These are phyloP conservation scores for Tragelaphus scriptus DNA, from an alignment of 2,113 vertebrate genomes.

Conservation along the genomic window DNA sequence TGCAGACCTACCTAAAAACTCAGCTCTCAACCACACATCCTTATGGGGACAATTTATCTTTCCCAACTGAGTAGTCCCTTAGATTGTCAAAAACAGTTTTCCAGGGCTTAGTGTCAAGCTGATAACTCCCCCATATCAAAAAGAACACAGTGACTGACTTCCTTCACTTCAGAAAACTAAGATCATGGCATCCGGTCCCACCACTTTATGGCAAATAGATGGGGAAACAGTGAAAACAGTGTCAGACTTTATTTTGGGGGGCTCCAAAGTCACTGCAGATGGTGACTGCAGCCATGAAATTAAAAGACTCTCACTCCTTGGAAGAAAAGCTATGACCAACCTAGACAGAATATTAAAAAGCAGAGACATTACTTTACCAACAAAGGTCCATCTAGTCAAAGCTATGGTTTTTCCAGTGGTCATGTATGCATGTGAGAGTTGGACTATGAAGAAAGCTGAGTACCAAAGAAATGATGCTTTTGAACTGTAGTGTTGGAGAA, in stretches of 20 bases:
- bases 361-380: neutral
- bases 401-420: neutral
- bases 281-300: neutral
- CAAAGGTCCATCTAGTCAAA: neutral
- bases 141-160: neutral
- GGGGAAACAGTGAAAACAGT: neutral
- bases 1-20: neutral
- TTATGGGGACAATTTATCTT: neutral
- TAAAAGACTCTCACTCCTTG: neutral
- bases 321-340: neutral
- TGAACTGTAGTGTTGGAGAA: neutral
- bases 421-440: neutral
- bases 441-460: neutral
- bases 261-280: neutral
- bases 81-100: neutral
- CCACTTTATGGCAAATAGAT: neutral
- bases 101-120: neutral
- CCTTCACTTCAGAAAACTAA: neutral
- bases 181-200: neutral
- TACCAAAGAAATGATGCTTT: neutral
- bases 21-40: neutral
- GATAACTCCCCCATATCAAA: neutral
- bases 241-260: accelerated
- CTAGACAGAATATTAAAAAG: neutral
- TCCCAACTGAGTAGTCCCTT: neutral